Evolutionary conservation across 1,140 invertebrate genomes (phyloP), one percentile per base, ranked within the genome.

Genomic region (Contarinia nasturtii): DNA sequence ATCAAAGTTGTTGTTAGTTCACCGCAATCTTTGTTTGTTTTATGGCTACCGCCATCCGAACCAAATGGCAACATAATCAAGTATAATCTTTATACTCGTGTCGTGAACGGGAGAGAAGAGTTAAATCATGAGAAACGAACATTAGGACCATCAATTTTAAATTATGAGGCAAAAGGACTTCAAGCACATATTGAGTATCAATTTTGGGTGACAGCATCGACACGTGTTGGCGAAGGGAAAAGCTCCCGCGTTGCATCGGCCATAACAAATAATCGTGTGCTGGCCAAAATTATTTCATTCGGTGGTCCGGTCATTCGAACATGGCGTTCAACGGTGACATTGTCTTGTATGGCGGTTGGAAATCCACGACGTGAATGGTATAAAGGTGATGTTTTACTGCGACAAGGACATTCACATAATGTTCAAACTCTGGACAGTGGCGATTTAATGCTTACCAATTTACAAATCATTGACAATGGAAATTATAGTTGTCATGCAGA

Each of bases 1-100:
- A 82, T 90, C 36, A 89, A 88, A 64, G 82, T 84, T 1, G 72
- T 86, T 27, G 74, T 83, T 1, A 79, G 79, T 51, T 80, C 80
- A 7, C 69, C 76, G 1, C 77, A 80, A 53, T 78, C 80, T 1
- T 67, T 89, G 1, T 72, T 84, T 49, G 77, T 89, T 8, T 82
- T 82, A 0, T 90, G 86, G 86, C 65, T 80, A 46, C 74, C 79
- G 4, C 86, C 86, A 1, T 52, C 65, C 1, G 75, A 81, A 46
- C 79, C 80, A 1, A 89, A 89, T 58, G 86, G 86, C 1, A 60
- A 83, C 38, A 75, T 89, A 27, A 82, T 72, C 2, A 81, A 84
- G 60, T 90, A 82, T 57, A 84, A 76, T 55, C 63, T 89, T 10
- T 88, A 87, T 54, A 79, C 79, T 20, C 69, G 77, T 36, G 73